A percentile compares a stretch with the other conserved stretches of the same genome.
Evolutionary conservation across 2,113 vertebrate genomes (phyloP).

Genomic region (Pangasianodon gigas): DNA sequence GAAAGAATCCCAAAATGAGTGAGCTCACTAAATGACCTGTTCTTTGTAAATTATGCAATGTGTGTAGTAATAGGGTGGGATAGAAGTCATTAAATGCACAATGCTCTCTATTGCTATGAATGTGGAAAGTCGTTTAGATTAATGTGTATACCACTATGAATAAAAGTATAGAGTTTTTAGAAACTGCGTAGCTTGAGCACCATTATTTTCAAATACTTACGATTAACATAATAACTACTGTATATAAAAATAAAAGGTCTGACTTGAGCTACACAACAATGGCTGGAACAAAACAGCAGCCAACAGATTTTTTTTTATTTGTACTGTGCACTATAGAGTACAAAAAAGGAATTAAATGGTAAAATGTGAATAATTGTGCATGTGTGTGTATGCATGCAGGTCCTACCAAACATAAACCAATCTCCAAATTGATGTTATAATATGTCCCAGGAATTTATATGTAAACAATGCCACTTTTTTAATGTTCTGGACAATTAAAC

Average conservation of each 20-base stretch:
- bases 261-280: background rate
- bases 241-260: background rate
- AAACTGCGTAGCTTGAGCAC: background rate
- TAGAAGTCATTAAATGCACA: constrained; percentile 12
- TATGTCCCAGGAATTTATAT: background rate
- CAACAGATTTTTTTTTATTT: background rate
- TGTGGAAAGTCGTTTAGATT: background rate
- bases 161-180: background rate
- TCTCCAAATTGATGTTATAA: background rate
- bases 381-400: background rate
- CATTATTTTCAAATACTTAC: background rate
- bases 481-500: background rate
- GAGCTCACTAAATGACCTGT: background rate
- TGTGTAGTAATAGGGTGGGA: background rate
- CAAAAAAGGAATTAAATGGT: background rate
- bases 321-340: background rate
- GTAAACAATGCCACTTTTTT: background rate
- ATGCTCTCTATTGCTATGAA: background rate
- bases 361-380: background rate
- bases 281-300: background rate
- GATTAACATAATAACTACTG: background rate
- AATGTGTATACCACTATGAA: background rate
- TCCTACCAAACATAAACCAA: background rate
- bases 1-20: constrained; percentile 7
- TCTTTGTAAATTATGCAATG: background rate